These are phyloP conservation scores for Xestia ashworthii DNA, from an alignment of 2,888 invertebrate species.

Conservation along the genomic window DNA sequence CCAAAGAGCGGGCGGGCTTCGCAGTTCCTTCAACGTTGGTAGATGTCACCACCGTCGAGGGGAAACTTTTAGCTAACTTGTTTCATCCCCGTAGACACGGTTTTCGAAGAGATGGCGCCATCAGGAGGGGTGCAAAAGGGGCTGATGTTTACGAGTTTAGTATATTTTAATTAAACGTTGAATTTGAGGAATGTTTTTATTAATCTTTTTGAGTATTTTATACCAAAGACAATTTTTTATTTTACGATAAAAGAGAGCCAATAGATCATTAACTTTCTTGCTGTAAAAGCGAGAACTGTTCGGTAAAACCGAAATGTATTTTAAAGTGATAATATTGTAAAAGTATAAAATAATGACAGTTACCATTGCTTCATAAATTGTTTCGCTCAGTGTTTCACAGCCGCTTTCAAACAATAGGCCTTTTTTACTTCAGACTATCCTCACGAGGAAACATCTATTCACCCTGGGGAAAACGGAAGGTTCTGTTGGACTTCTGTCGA, in stretches of 20 bases:
- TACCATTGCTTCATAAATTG: not conserved
- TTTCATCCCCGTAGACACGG: constrained; percentile 45
- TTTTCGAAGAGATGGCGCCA: constrained; percentile 73
- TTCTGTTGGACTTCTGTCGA: not conserved
- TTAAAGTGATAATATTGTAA: too few species aligned
- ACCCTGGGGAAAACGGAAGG: not conserved
- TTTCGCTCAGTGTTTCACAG: not conserved
- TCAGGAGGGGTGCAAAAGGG: constrained; percentile 10
- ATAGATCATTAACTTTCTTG: not conserved
- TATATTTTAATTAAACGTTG: not conserved
- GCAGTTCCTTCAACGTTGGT: constrained; percentile 52
- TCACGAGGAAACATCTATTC: constrained; percentile 4
- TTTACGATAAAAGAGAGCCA: not conserved
- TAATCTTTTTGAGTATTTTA: not conserved
- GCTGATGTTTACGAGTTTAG: not conserved
- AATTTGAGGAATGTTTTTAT: not conserved
- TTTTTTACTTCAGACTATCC: not conserved
- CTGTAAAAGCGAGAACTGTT: not conserved
- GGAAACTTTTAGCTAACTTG: constrained; percentile 49
- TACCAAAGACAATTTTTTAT: not conserved
- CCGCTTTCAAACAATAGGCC: not conserved
- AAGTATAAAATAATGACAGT: not conserved
- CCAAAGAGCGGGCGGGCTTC: constrained; percentile 48
- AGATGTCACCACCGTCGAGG: constrained; percentile 74
- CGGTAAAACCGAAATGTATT: not conserved